Conservation (phyloP, 1,140 invertebrate species). For the Pseudachorutes palmiensis region DNA sequence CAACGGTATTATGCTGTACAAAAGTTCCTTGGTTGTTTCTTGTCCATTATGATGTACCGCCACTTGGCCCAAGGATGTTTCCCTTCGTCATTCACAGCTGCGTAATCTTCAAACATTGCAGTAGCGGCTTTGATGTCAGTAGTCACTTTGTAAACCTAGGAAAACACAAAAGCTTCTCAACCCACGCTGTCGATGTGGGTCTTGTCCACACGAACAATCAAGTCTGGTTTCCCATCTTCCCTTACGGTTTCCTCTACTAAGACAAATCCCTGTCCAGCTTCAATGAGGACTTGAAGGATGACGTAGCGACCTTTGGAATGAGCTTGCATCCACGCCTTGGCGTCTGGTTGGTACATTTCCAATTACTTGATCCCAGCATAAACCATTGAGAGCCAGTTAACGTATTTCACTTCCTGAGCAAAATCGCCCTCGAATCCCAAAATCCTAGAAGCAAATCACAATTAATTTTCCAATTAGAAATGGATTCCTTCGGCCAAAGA, state of each 20-base stretch:
- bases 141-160: constrained; percentile 72
- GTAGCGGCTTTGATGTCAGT: constrained; percentile 65
- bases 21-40: constrained; percentile 87
- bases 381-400: constrained; percentile 82
- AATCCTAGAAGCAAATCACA: constrained; percentile 51
- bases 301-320: constrained; percentile 83
- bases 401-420: constrained; percentile 76
- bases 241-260: constrained; percentile 58
- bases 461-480: constrained; percentile 56
- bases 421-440: constrained; percentile 69
- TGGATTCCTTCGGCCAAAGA: constrained; percentile 75
- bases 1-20: constrained; percentile 74
- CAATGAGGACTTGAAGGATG: constrained; percentile 71
- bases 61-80: constrained; percentile 62
- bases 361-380: constrained; percentile 76
- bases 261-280: constrained; percentile 75
- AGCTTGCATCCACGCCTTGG: constrained; percentile 74
- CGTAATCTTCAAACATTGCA: constrained; percentile 70
- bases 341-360: constrained; percentile 80
- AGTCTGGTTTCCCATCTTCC: constrained; percentile 64
- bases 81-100: constrained; percentile 59
- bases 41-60: constrained; percentile 74
- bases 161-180: constrained; percentile 66
- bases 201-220: constrained; percentile 69
- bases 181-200: constrained; percentile 73